Evolutionary conservation across 2,888 invertebrate species (phyloP), one percentile per base, ranked within the genome.

Genomic region (Sisyra nigra): DNA sequence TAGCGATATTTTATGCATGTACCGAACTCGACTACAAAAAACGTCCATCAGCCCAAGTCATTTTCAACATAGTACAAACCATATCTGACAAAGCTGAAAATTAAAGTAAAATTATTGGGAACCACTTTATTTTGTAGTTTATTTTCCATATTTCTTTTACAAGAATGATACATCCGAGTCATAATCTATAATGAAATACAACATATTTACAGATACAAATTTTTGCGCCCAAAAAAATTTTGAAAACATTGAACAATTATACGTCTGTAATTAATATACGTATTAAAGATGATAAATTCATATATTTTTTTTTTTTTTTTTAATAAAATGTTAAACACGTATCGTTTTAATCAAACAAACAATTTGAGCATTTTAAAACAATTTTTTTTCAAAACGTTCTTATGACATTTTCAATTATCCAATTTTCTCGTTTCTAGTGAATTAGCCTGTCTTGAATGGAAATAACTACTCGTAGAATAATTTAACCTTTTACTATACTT

Each of bases 1-100:
- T 87, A 2, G 74, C 80, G 31, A 51, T 86, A 47, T 85, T 81
- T 63, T 72, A 70, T 57, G 68, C 71, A 48, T 83, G 85, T 56
- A 86, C 86, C 0, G 75, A 78, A 55, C 55, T 62, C 8, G 58
- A 67, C 48, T 68, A 74, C 3, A 59, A 63, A 14, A 59, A 66
- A 47, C 62, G 86, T 15, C 82, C 83, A 0, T 57, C 67, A 2
- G 80, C 83, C 0, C 60, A 38, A 38, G 10, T 17, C 5, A 24
- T 24, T 24, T 24, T 24, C 5, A 24, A 24, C 24, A 24, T 24
- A 5, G 3, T 24, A 24, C 24, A 24, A 24, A 24, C 24, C 24
- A 7, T 24, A 24, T 24, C 24, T 24, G 24, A 24, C 5, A 24
- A 3, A 5, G 24, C 24, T 24, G 24, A 24, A 24, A 24, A 24